Evolutionary conservation across 2,888 invertebrate species (phyloP), one percentile per base, ranked within the genome.

Genomic region (Plagodis pulveraria): DNA sequence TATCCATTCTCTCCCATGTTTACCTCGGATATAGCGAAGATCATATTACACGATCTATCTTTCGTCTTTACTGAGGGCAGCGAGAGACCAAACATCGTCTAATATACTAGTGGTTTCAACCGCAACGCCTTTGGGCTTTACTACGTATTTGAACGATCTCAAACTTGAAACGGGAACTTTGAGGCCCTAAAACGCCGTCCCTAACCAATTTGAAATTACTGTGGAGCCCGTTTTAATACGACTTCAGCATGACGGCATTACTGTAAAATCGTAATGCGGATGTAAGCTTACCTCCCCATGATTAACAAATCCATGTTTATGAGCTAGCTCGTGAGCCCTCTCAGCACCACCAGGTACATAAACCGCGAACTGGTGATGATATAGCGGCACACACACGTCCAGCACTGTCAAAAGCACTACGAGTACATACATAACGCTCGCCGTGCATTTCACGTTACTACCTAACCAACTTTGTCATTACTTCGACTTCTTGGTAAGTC

Each of bases 321-420:
- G 87, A n/a, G 92, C 92, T 60, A 92, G 65, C 56, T 85, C 84
- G 73, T 90, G 87, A 56, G 86, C 91, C 53, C 66, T 74, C 62
- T 75, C 73, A 43, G 74, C 66, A 57, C 91, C 92, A 67, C 84
- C 86, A 12, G 91, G 88, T 54, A 99, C 95, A 83, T 97, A 95
- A 49, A 98, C 96, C 50, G 98, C 98, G 81, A 97, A 92, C 83
- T 92, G 91, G 62, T 91, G 89, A 71, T 91, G 91, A 75, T 89
- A 92, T 69, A 89, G 75, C 56, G 92, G 90, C 67, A 86, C 86
- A 84, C 91, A 87, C 67, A 81, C 77, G 83, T 89, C 86, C 78
- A 91, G 74, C 81, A 90, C 87, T 83, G 89, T 78, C 72, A 91
- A 73, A 68, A 91, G 75, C 78, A 90, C 81, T 81, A 89, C 81